A percentile compares a stretch with the other conserved stretches of the same genome.
These are phyloP conservation scores for Campoletis sonorensis DNA, from an alignment of 1,140 invertebrate genomes.

Conservation along the genomic window DNA sequence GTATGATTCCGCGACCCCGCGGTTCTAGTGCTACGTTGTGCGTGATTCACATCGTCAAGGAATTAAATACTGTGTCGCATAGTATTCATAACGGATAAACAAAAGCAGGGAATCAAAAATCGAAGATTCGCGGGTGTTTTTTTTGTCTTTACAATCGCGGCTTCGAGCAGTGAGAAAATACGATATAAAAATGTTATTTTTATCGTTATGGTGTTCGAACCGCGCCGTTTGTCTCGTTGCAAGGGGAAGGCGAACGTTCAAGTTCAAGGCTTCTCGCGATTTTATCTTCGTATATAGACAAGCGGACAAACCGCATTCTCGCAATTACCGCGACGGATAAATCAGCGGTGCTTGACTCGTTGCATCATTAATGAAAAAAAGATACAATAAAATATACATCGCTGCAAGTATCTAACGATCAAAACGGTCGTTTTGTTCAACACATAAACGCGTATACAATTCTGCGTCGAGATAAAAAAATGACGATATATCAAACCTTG, in stretches of 20 bases:
- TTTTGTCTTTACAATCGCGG: not conserved
- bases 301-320: constrained; percentile 22
- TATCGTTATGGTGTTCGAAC: too few species aligned
- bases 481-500: too few species aligned
- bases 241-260: constrained; percentile 19
- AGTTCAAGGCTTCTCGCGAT: constrained; percentile 22
- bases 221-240: not conserved
- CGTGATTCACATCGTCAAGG: not conserved
- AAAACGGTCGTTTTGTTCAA: too few species aligned
- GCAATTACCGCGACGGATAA: constrained; percentile 7
- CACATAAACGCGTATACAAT: too few species aligned
- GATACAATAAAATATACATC: not conserved
- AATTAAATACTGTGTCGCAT: constrained; percentile 6
- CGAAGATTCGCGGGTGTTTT: constrained; percentile 20
- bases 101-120: not conserved
- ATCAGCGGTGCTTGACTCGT: too few species aligned
- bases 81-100: not conserved
- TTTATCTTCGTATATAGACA: constrained; percentile 1
- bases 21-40: constrained; percentile 38
- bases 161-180: not conserved
- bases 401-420: too few species aligned
- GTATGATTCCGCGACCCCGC: not conserved
- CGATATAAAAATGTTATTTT: too few species aligned
- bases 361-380: not conserved
- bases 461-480: too few species aligned